Conservation (phyloP, 2,888 invertebrate genomes). For the Agrilus mali region DNA sequence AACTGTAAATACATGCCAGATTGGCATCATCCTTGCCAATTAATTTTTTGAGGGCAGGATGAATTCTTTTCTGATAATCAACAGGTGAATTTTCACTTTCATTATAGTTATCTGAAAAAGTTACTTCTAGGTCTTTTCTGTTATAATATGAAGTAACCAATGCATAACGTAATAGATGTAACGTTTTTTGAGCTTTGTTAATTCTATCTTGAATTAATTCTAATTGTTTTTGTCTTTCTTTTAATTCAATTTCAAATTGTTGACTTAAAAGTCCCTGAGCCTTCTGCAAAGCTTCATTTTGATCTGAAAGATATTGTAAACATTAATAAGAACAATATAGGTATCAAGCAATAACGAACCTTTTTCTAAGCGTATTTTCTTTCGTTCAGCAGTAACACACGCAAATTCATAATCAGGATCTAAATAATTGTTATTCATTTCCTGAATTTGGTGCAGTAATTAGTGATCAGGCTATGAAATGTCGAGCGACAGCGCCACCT, state of each 20-base stretch:
- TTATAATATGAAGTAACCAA: conserved; percentile 48
- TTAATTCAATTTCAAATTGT: conserved; percentile 61
- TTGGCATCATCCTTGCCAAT: conserved; percentile 42
- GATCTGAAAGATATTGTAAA: no score
- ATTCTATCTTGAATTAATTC: conserved; percentile 54
- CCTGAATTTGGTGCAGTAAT: no score
- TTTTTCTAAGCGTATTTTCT: no score
- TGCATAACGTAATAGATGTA: conserved; percentile 47
- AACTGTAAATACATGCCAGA: background rate
- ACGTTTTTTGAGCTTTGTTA: conserved; percentile 40
- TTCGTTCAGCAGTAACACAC: background rate
- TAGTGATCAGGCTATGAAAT: no score
- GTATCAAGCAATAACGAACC: no score
- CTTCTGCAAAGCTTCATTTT: no score
- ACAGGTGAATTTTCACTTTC: conserved; percentile 6
- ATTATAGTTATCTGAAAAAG: conserved; percentile 21
- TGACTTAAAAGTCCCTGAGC: conserved; percentile 33
- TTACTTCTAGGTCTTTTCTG: conserved; percentile 37
- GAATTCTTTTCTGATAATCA: conserved; percentile 41
- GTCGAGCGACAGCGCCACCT: no score
- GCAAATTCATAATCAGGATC: background rate
- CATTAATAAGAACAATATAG: no score
- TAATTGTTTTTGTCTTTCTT: conserved; percentile 56
- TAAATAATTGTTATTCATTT: no score
- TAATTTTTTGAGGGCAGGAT: conserved; percentile 64